A percentile compares a stretch with the other conserved stretches of the same genome.
These are phyloP conservation scores for Prosopocoilus inquinatus DNA, from an alignment of 2,888 invertebrate species.

Conservation along the genomic window DNA sequence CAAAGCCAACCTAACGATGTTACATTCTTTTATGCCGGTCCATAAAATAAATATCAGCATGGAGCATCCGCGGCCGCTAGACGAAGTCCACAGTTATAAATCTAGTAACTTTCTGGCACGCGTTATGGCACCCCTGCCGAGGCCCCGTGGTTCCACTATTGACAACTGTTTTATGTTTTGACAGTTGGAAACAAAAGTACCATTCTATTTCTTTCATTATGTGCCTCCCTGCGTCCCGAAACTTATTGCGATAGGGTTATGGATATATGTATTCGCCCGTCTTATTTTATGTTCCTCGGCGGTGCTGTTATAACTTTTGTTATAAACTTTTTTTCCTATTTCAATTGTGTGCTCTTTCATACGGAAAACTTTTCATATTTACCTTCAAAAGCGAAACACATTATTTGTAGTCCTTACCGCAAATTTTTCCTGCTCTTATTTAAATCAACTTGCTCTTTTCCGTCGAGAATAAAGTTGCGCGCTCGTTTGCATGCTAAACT, in stretches of 20 bases:
- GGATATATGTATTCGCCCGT: slow-evolving; percentile 26
- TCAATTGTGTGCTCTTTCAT: too few relatives aligned
- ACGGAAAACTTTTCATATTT: too few relatives aligned
- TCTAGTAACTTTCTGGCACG: slow-evolving; percentile 38
- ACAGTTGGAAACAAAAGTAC: slow-evolving; percentile 41
- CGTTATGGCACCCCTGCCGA: slow-evolving; percentile 36
- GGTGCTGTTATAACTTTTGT: slow-evolving; percentile 34
- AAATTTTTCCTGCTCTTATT: too few relatives aligned
- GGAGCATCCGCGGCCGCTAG: slow-evolving; percentile 22
- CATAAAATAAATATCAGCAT: slow-evolving; percentile 35
- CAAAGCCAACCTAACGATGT: slow-evolving; percentile 1
- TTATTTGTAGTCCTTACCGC: too few relatives aligned
- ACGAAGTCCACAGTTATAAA: slow-evolving; percentile 31
- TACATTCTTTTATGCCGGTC: slow-evolving; percentile 9
- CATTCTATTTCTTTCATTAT: slow-evolving; percentile 27
- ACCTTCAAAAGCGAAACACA: too few relatives aligned
- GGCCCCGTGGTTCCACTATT: slow-evolving; percentile 33
- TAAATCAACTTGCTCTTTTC: too few relatives aligned
- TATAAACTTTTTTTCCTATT: slow-evolving; percentile 11
- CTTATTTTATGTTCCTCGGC: slow-evolving; percentile 31
- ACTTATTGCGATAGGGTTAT: slow-evolving; percentile 33
- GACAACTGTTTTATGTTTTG: slow-evolving; percentile 44
- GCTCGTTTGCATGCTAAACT: too few relatives aligned
- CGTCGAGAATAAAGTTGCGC: too few relatives aligned
- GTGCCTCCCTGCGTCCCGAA: slow-evolving; percentile 22